Evolutionary conservation across 2,113 vertebrate genomes (phyloP), one percentile per base, ranked within the genome.

Genomic region (Zootoca vivipara): DNA sequence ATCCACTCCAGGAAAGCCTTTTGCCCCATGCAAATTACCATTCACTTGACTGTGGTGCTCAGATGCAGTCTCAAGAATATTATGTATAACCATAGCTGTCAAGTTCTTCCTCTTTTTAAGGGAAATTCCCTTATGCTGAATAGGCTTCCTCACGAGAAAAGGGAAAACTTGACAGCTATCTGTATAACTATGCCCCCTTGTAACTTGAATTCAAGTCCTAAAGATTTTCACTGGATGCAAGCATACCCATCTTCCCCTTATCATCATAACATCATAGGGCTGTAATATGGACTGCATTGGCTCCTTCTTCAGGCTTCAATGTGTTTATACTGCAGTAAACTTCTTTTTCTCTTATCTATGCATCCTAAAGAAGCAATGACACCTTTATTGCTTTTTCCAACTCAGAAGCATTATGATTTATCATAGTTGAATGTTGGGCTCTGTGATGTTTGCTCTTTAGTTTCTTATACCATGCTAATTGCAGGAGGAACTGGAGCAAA

Each of bases 381-480:
- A 85, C 74, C 78, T 90, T 77, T 20, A 40, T 78, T 82, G 5
- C 10, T 22, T 35, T 62, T 3, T 86, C 40, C 78, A 78, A 80
- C 33, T 89, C 58, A 87, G 42, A 33, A 35, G 72, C 4, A 8
- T 35, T 82, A 28, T 40, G 33, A 83, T 28, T 8, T 40, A 0
- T 26, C 24, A 64, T 86, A 91, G 0, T 28, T 64, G 5, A 78
- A 20, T 64, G 40, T 0, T 12, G 46, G 42, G 2, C 56, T 78
- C 18, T 83, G 83, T 80, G 24, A 85, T 85, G 74, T 87, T 72
- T 0, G 78, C 90, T 85, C 52, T 90, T 93, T 92, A 81, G 40
- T 46, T 87, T 62, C 95, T 91, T 90, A 89, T 88, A 85, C 81
- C 78, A 94, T 90, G 78, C 62, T 91, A 84, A 85, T 89, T 30